Base-by-base conservation (phyloP, 2,797 vertebrate genomes). In the Hemibagrus guttatus region DNA sequence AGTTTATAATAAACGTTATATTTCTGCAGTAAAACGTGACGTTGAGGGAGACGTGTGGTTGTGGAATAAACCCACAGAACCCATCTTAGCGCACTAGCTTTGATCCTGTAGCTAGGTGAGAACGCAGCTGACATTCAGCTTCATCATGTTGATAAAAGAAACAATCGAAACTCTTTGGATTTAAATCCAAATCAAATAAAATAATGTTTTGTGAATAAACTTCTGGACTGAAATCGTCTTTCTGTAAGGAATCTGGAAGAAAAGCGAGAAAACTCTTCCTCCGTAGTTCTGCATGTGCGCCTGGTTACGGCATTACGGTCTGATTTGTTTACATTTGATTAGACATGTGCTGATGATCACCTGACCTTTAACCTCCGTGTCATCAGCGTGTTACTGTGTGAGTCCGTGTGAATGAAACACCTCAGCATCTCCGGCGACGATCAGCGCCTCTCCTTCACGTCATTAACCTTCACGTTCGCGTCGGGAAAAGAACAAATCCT, bases 401-500 rank as follows among this genome's bases (percentile, higher is more conserved):
- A 61, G 23, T 63, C 26, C 1, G 46, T 46, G 46, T 6, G 46
- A 46, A 46, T 9, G 6, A 9, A 46, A 46, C 46, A 28, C n/a
- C 0, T 8, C 35, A 39, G 35, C 35, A 39, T 1, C 35, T 39
- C n/a, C n/a, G 35, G 0, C 61, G 35, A 42, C 13, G 17, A 0
- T 21, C 71, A 13, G 69, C 11, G 35, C 14, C 66, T 35, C 14
- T 68, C 17, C 17, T 28, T 35, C 66, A 14, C 66, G 2, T 7
- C 35, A 19, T 66, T 28, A 14, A 16, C 63, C 12, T 97, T 96
- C 96, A 95, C 95, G 95, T 95, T 97, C 95, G 89, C 95, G 96
- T 97, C 95, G 94, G 95, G 97, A 96, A 95, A 96, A 96, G 96
- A 95, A 23, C n/a, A 95, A 97, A 97, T 94, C 94, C 93, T 96